Conservation (phyloP, 92 coral and sea anemone species). For the Plumapathes pennacea region DNA sequence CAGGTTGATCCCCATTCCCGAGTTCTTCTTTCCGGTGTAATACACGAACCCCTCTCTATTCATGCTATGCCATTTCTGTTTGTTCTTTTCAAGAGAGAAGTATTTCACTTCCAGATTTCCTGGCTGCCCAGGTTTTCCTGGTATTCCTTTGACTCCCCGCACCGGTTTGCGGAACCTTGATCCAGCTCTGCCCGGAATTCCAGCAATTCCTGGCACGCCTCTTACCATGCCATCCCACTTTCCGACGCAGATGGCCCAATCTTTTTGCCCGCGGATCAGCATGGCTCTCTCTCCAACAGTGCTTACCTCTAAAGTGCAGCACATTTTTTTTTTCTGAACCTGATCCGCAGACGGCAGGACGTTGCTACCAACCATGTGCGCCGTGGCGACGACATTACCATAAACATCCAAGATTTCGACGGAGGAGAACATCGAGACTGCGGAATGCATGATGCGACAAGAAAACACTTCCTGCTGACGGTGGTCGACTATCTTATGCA, state of each 20-base stretch:
- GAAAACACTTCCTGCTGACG: conserved; percentile 35
- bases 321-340: conserved; percentile 8
- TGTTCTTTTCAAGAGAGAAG: conserved; percentile 1
- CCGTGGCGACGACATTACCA: conserved; percentile 41
- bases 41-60: conserved; percentile 29
- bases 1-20: no score
- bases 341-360: conserved; percentile 27
- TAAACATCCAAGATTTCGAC: conserved; percentile 41
- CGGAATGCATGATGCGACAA: conserved; percentile 44
- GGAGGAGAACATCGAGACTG: conserved; percentile 39
- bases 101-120: conserved; percentile 28
- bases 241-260: conserved; percentile 51
- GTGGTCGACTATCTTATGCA: conserved; percentile 39
- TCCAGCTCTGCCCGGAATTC: no score
- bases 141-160: no score
- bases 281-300: conserved; percentile 47
- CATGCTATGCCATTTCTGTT: conserved; percentile 45
- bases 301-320: conserved; percentile 3
- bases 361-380: conserved; percentile 28
- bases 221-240: conserved; percentile 55
- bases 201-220: conserved; percentile 1
- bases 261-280: conserved; percentile 48
- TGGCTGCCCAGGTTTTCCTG: no score
- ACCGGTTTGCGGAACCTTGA: no score
- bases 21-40: no score